phyloP scores from a whole-genome alignment of 1,140 invertebrate genomes.

The Mactra quadrangularis region DNA sequence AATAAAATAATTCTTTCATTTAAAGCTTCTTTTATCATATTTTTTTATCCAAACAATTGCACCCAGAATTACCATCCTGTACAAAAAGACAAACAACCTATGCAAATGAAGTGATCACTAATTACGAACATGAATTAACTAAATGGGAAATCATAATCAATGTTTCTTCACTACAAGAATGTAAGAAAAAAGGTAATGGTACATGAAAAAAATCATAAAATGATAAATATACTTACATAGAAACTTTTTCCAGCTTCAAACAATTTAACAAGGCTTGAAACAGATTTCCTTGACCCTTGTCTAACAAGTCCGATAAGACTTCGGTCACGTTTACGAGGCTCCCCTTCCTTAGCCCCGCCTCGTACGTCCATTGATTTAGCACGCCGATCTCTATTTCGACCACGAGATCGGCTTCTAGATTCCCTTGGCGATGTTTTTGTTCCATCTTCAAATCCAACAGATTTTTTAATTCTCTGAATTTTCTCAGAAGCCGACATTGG shows the following conservation, averaged over 20 bases:
- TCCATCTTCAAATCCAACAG: slow-evolving; percentile 64
- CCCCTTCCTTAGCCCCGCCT: slow-evolving; percentile 25
- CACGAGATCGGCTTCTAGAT: slow-evolving; percentile 53
- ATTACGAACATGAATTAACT: too few species aligned
- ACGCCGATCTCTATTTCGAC: slow-evolving; percentile 27
- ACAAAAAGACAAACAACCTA: too few species aligned
- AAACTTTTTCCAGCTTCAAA: slow-evolving; percentile 63
- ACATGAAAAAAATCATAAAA: neutral
- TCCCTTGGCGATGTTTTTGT: slow-evolving; percentile 36
- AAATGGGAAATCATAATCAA: too few species aligned
- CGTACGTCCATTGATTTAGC: slow-evolving; percentile 58
- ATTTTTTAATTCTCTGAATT: slow-evolving; percentile 59
- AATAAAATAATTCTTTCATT: too few species aligned
- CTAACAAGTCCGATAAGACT: slow-evolving; percentile 61
- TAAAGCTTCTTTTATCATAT: too few species aligned
- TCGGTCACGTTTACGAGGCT: slow-evolving; percentile 56
- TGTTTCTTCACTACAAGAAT: too few species aligned
- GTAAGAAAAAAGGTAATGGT: too few species aligned
- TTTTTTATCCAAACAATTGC: too few species aligned
- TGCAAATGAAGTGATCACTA: too few species aligned
- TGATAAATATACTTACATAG: slow-evolving; percentile 35
- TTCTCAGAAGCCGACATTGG: slow-evolving; percentile 52
- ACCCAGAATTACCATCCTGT: too few species aligned
- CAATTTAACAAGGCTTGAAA: slow-evolving; percentile 59
- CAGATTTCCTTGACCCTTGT: slow-evolving; percentile 62